These are phyloP conservation scores for human DNA, from an alignment of 2,113 vertebrate species.

Conservation along the genomic window DNA sequence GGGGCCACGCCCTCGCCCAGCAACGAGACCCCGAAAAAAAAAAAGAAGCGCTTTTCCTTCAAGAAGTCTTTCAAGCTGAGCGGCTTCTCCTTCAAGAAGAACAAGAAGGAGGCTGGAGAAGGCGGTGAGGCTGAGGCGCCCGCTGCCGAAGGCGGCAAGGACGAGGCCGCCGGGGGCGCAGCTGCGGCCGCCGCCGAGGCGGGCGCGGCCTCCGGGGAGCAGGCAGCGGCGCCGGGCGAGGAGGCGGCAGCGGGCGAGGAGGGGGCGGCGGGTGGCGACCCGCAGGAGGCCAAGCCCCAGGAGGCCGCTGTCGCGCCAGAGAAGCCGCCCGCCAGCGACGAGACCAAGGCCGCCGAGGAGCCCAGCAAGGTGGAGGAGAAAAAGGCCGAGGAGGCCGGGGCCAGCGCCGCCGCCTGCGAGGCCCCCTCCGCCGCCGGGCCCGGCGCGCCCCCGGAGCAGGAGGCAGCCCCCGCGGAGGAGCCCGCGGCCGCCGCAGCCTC, in stretches of 20 bases:
- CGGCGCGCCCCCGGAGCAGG: slow-evolving; percentile 79
- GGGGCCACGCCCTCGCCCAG: slow-evolving; percentile 89
- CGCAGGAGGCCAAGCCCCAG: slow-evolving; percentile 80
- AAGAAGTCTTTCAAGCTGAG: slow-evolving; percentile 98
- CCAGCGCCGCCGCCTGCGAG: slow-evolving; percentile 43
- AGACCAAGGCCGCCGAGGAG: slow-evolving; percentile 71
- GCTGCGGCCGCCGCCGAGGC: slow-evolving; percentile 80
- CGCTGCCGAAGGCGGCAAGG: slow-evolving; percentile 57
- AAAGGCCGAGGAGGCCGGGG: slow-evolving; percentile 77
- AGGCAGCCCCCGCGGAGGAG: slow-evolving; percentile 87
- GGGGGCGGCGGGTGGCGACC: slow-evolving; percentile 82
- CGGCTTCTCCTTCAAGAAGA: slow-evolving; percentile 98
- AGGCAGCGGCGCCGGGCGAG: slow-evolving; percentile 79
- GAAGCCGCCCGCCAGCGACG: slow-evolving; percentile 68
- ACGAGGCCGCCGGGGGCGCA: slow-evolving; percentile 84
- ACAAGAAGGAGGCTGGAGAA: slow-evolving; percentile 93
- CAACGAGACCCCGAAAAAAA: slow-evolving; percentile 96
- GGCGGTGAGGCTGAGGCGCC: slow-evolving; percentile 86
- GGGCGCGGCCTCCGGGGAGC: slow-evolving; percentile 70
- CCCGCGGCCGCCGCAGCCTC: slow-evolving; percentile 81
- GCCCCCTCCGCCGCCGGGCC: slow-evolving; percentile 75
- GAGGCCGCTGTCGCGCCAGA: slow-evolving; percentile 73
- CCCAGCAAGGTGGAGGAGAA: slow-evolving; percentile 74
- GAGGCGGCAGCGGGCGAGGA: slow-evolving; percentile 84
- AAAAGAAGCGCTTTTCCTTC: slow-evolving; percentile 98